Percentiles rank a stretch among this genome's conserved stretches.
Conservation (phyloP, 2,113 vertebrate genomes). For the Corynorhinus townsendii region DNA sequence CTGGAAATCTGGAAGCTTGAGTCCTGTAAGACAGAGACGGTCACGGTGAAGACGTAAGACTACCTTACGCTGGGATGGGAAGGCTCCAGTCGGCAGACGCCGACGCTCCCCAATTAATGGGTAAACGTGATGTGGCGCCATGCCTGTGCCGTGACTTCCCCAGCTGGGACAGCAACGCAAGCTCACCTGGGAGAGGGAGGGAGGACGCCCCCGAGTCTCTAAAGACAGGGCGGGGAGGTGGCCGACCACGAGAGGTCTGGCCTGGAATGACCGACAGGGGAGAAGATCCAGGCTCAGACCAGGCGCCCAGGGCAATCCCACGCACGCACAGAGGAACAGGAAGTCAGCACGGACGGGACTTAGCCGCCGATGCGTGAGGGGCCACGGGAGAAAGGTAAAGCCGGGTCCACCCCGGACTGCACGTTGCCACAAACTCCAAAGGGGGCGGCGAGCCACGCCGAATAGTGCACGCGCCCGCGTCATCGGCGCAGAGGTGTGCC, state of each 20-base stretch:
- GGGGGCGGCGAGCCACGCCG: neutral
- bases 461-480: too few species aligned
- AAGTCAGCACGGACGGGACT: fast-evolving
- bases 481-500: too few species aligned
- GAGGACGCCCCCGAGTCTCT: fast-evolving
- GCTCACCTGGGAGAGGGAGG: fast-evolving
- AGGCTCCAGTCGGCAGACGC: fast-evolving
- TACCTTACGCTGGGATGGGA: fast-evolving
- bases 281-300: neutral
- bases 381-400: neutral
- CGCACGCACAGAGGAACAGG: fast-evolving
- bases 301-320: fast-evolving
- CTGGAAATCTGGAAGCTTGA: constrained; percentile 95
- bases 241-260: neutral
- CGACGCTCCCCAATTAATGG: fast-evolving
- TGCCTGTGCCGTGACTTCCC: fast-evolving
- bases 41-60: neutral
- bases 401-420: neutral
- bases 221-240: fast-evolving
- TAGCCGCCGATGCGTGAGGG: neutral
- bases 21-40: constrained; percentile 79
- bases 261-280: fast-evolving
- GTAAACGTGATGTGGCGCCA: fast-evolving
- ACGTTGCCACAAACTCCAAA: neutral
- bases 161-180: neutral